A percentile compares a stretch with the other conserved stretches of the same genome.
Evolutionary conservation across 2,888 invertebrate species (phyloP).

Genomic region (Cyrtodaria siliqua): DNA sequence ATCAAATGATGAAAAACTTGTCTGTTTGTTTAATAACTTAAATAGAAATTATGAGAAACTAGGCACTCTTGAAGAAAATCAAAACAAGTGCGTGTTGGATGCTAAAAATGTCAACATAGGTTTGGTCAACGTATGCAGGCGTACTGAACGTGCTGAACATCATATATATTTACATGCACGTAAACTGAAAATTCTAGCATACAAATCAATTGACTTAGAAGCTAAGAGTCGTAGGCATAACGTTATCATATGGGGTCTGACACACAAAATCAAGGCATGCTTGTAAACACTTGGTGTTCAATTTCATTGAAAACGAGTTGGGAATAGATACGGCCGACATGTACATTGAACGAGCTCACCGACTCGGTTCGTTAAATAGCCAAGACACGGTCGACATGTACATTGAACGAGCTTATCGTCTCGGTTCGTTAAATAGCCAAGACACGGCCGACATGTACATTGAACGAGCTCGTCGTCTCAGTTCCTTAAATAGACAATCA

Average conservation of each 20-base stretch:
- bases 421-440: too few relatives aligned
- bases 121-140: too few relatives aligned
- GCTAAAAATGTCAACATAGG: not conserved
- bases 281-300: not conserved
- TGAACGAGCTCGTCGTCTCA: slow-evolving; percentile 10
- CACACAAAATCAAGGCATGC: not conserved
- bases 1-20: not conserved
- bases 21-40: not conserved
- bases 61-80: not conserved
- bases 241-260: slow-evolving; percentile 2
- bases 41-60: not conserved
- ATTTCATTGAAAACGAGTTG: slow-evolving; percentile 5
- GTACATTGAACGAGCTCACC: not conserved
- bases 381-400: not conserved
- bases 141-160: too few relatives aligned
- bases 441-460: too few relatives aligned
- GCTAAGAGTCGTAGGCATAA: slow-evolving; percentile 13
- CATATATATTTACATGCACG: not conserved
- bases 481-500: not conserved
- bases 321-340: too few relatives aligned
- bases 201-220: slow-evolving; percentile 5
- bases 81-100: not conserved
- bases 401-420: too few relatives aligned
- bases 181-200: not conserved
- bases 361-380: too few relatives aligned